These are phyloP conservation scores for Ernsta delagoae DNA, from an alignment of 2,888 invertebrate species.

Conservation along the genomic window DNA sequence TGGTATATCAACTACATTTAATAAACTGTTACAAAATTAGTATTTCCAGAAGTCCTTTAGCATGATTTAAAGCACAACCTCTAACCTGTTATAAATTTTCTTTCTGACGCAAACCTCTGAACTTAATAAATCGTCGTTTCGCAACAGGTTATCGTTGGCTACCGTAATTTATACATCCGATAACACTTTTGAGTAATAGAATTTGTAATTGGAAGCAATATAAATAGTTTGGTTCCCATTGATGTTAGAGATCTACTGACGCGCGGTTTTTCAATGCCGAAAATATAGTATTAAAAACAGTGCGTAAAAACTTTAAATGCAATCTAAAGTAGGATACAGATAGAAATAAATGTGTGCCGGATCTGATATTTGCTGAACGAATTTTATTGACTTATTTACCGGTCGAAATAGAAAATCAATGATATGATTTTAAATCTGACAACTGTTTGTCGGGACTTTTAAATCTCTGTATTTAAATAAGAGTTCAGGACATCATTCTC, in stretches of 20 bases:
- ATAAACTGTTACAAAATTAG: neutral
- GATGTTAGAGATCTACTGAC: constrained; percentile 20
- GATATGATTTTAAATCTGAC: too few species aligned
- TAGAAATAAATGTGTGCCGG: constrained; percentile 20
- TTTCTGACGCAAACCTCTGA: constrained; percentile 1
- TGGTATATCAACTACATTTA: neutral
- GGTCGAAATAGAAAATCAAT: too few species aligned
- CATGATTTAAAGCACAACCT: neutral
- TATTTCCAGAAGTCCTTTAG: neutral
- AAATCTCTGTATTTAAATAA: too few species aligned
- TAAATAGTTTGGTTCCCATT: constrained; percentile 27
- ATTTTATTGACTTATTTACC: too few species aligned
- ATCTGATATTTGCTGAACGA: neutral
- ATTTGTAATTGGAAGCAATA: constrained; percentile 17
- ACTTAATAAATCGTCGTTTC: constrained; percentile 23
- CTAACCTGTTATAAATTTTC: neutral
- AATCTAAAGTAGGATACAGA: constrained; percentile 23
- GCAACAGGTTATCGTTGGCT: constrained; percentile 16
- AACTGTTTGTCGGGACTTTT: too few species aligned
- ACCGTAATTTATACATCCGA: constrained; percentile 27
- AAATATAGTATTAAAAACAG: constrained; percentile 3
- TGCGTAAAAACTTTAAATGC: neutral
- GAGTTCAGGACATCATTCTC: too few species aligned
- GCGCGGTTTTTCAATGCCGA: constrained; percentile 14
- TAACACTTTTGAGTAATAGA: constrained; percentile 7